phyloP scores from a whole-genome alignment of 2,888 invertebrate genomes.

The Erebia ligea region DNA sequence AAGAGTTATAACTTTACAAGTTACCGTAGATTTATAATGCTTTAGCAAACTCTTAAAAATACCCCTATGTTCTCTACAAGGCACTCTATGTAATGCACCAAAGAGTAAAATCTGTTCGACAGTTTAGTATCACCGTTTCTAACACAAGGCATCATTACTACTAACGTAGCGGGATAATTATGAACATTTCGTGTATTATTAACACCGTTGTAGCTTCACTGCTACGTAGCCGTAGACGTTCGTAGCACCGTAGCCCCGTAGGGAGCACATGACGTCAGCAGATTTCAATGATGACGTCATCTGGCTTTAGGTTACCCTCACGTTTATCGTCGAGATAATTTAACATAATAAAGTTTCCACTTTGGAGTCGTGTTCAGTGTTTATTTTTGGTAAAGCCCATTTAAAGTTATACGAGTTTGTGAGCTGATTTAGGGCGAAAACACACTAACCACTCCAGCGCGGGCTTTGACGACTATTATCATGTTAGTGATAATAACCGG shows the following conservation, averaged over 20 bases:
- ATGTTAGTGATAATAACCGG: no score
- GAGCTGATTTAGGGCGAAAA: no score
- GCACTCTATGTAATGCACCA: no score
- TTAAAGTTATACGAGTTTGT: neutral
- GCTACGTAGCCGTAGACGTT: neutral
- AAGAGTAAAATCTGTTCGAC: no score
- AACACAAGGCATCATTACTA: neutral
- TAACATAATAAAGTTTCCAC: neutral
- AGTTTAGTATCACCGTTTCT: neutral
- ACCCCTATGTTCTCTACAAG: no score
- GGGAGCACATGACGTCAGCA: constrained; percentile 2
- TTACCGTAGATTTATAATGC: no score
- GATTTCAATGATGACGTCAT: constrained; percentile 6
- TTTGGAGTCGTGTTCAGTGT: neutral
- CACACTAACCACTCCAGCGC: no score
- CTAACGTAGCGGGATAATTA: neutral
- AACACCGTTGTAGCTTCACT: neutral
- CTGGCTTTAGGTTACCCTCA: neutral
- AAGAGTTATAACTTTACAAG: no score
- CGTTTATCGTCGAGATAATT: neutral
- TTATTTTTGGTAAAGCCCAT: neutral
- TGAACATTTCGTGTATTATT: neutral
- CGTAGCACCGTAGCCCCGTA: constrained; percentile 3
- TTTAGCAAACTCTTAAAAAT: no score
- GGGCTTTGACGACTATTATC: no score